These are phyloP conservation scores for Solenopsis fugax DNA, from an alignment of 1,140 invertebrate genomes.

Conservation along the genomic window DNA sequence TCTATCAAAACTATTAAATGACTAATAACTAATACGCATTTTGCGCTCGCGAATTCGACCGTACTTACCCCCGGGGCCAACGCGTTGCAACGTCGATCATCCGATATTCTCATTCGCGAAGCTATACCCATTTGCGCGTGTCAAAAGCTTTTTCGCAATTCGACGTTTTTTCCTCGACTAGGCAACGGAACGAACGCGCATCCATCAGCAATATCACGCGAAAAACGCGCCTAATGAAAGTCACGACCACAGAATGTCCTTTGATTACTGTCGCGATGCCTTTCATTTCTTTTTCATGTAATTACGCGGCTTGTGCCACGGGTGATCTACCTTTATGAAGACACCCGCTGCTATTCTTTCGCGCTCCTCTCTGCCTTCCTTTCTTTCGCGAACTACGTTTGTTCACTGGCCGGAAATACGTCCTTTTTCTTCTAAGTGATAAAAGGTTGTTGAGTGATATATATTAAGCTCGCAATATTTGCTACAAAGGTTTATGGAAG, in stretches of 20 bases:
- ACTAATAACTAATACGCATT: constrained; percentile 45
- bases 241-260: constrained; percentile 28
- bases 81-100: constrained; percentile 7
- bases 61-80: not conserved
- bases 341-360: constrained; percentile 3
- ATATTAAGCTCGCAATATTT: constrained; percentile 55
- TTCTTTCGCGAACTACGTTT: not conserved
- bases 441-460: constrained; percentile 32
- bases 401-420: constrained; percentile 49
- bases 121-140: constrained; percentile 22
- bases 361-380: constrained; percentile 20
- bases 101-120: not conserved
- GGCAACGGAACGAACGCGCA: constrained; percentile 8
- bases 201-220: constrained; percentile 1
- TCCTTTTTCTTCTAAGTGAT: constrained; percentile 23
- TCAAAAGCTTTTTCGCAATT: constrained; percentile 55
- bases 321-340: constrained; percentile 57
- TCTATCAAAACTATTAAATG: constrained; percentile 40
- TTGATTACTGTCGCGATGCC: constrained; percentile 45
- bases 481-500: not conserved
- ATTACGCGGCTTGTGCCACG: constrained; percentile 58
- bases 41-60: not conserved
- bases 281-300: constrained; percentile 48
- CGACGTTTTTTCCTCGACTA: not conserved
- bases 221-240: constrained; percentile 5